Conservation (phyloP, 2,888 invertebrate genomes). For the Drosophila anceps region DNA sequence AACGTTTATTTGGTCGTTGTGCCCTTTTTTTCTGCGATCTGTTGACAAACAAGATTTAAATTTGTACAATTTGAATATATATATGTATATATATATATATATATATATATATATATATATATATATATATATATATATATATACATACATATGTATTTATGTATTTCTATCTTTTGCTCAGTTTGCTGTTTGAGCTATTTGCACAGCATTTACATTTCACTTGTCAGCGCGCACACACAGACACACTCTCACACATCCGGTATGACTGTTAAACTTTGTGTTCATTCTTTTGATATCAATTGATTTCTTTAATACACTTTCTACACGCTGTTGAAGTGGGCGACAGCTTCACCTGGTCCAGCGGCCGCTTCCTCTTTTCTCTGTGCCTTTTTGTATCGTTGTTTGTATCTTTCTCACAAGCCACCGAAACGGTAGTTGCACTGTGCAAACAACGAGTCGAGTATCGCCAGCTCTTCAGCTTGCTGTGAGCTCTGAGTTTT, state of each 20-base stretch:
- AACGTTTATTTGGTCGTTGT: slow-evolving; percentile 66
- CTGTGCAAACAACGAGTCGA: slow-evolving; percentile 73
- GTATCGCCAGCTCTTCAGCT: slow-evolving; percentile 31
- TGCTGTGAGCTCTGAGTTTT: not conserved
- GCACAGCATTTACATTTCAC: slow-evolving; percentile 37
- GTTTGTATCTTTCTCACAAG: slow-evolving; percentile 76
- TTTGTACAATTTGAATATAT: slow-evolving; percentile 74
- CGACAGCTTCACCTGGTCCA: slow-evolving; percentile 20
- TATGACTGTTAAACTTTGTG: slow-evolving; percentile 41
- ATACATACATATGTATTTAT: too few relatives aligned
- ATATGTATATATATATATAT: slow-evolving; percentile 7
- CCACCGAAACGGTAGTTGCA: slow-evolving; percentile 79
- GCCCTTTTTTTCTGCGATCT: slow-evolving; percentile 51
- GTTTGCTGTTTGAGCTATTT: slow-evolving; percentile 37
- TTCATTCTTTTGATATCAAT: slow-evolving; percentile 62
- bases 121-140: slow-evolving; percentile 35
- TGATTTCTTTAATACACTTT: slow-evolving; percentile 76
- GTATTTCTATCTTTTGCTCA: slow-evolving; percentile 49
- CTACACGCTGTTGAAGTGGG: slow-evolving; percentile 70
- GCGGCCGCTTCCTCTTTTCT: not conserved
- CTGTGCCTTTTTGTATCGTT: slow-evolving; percentile 32
- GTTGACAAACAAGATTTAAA: slow-evolving; percentile 80
- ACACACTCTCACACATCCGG: slow-evolving; percentile 58
- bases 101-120: not conserved
- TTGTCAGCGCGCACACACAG: slow-evolving; percentile 13